Percentiles rank a stretch among this genome's conserved stretches.
These are phyloP conservation scores for Solea senegalensis DNA, from an alignment of 2,113 vertebrate species.

Conservation along the genomic window DNA sequence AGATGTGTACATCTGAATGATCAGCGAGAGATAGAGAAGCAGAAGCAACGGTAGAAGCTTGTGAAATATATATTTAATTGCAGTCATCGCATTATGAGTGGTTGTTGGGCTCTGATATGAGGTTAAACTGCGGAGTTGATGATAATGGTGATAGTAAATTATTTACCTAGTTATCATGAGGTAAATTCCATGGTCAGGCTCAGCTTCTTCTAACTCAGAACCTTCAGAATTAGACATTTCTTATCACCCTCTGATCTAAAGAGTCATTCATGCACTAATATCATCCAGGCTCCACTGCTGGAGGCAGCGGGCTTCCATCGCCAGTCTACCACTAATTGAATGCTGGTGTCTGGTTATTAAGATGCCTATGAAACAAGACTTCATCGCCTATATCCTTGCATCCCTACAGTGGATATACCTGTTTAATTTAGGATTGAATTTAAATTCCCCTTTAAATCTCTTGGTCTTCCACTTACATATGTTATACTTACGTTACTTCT, in stretches of 20 bases:
- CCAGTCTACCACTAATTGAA: neutral
- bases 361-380: neutral
- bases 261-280: neutral
- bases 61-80: too few species aligned
- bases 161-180: too few species aligned
- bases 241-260: neutral
- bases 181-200: neutral
- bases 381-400: neutral
- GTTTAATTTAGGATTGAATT: too few species aligned
- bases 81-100: too few species aligned
- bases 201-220: neutral
- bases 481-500: too few species aligned
- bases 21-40: neutral
- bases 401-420: too few species aligned
- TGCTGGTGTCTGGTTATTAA: neutral
- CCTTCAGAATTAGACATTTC: neutral
- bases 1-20: neutral
- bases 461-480: too few species aligned
- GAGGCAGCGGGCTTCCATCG: neutral
- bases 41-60: neutral
- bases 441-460: too few species aligned
- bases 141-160: too few species aligned
- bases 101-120: too few species aligned
- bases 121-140: too few species aligned
- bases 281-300: neutral